phyloP scores from a whole-genome alignment of 2,888 invertebrate species.

The Cheilosia soror region DNA sequence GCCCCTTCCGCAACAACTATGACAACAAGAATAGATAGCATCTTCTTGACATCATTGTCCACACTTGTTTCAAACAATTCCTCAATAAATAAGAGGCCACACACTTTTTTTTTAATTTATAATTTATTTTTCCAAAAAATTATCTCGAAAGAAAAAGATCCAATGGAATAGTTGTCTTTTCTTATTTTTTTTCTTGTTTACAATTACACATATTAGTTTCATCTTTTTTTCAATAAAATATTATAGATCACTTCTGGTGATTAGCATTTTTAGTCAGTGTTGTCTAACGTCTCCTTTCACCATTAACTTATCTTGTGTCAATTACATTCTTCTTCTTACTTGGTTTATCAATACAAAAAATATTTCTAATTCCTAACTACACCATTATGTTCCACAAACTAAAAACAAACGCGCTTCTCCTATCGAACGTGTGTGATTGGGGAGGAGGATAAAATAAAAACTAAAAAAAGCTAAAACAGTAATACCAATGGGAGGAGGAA shows the following conservation, averaged over 20 bases:
- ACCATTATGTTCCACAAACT: conserved; percentile 39
- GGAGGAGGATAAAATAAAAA: conserved; percentile 12
- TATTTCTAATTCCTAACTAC: conserved; percentile 70
- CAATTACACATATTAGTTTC: conserved; percentile 27
- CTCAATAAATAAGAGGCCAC: background rate
- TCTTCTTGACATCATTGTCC: too few relatives aligned
- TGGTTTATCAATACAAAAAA: conserved; percentile 65
- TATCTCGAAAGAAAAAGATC: conserved; percentile 47
- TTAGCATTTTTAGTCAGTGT: conserved; percentile 18
- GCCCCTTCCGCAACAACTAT: too few relatives aligned
- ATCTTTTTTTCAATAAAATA: conserved; percentile 45
- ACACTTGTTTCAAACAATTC: too few relatives aligned
- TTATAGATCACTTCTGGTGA: conserved; percentile 56
- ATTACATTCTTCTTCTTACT: conserved; percentile 11
- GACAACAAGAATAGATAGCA: too few relatives aligned
- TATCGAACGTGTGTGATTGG: conserved; percentile 10
- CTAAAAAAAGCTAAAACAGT: conserved; percentile 22
- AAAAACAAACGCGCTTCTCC: conserved; percentile 23
- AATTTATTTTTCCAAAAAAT: conserved; percentile 69
- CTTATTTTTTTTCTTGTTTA: conserved; percentile 14
- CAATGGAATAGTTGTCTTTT: conserved; percentile 35
- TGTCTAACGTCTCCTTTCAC: conserved; percentile 7
- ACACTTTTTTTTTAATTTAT: conserved; percentile 49
- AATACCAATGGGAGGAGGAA: conserved; percentile 23
- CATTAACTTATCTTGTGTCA: conserved; percentile 3